Percentiles rank a stretch among this genome's conserved stretches.
Evolutionary conservation across 2,797 vertebrate species (phyloP).

Genomic region (Micrastur ruficollis): DNA sequence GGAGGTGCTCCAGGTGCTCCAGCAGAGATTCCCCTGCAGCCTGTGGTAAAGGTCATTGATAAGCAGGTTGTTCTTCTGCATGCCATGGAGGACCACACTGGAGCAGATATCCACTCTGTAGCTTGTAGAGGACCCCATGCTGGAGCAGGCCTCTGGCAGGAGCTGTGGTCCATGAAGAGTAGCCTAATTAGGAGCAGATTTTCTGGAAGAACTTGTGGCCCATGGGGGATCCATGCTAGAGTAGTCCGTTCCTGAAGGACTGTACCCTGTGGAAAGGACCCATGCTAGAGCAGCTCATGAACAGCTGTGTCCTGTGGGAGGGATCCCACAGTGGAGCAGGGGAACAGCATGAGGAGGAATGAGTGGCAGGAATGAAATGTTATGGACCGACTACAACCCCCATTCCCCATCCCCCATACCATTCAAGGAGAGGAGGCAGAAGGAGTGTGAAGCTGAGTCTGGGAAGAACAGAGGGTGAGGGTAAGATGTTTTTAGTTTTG

Average conservation of each 20-base stretch:
- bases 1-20: too few relatives aligned
- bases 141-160: neutral
- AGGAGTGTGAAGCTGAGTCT: neutral
- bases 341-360: neutral
- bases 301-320: neutral
- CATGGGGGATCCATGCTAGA: neutral
- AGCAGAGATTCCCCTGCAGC: neutral
- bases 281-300: neutral
- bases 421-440: neutral
- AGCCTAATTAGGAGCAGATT: neutral
- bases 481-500: neutral
- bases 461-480: accelerated
- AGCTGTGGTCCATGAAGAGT: neutral
- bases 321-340: neutral
- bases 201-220: neutral
- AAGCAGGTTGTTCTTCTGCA: neutral
- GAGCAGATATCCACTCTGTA: neutral
- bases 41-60: neutral
- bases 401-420: neutral
- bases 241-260: neutral
- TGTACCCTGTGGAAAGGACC: too few relatives aligned
- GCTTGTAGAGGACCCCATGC: neutral
- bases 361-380: neutral
- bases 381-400: neutral
- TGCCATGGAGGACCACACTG: neutral